A percentile compares a stretch with the other conserved stretches of the same genome.
Evolutionary conservation across 2,888 invertebrate genomes (phyloP).

Genomic region (Eupelmus urozonus): DNA sequence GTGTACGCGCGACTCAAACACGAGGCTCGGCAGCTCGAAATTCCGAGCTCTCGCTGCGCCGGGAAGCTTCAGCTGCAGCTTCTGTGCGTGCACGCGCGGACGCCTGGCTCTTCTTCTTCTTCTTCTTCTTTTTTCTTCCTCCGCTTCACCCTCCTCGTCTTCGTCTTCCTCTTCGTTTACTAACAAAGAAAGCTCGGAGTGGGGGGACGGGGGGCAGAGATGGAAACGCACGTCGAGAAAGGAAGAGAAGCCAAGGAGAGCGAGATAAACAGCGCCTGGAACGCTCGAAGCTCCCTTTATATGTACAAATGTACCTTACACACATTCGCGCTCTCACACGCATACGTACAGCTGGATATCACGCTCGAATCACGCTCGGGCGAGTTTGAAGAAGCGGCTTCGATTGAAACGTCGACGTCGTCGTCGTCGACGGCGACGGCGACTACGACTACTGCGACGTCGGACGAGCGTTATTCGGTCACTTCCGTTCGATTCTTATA

Average conservation of each 20-base stretch:
- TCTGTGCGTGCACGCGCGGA: background rate
- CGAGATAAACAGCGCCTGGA: background rate
- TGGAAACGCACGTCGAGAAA: background rate
- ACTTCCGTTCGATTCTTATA: constrained; percentile 37
- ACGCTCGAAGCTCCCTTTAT: background rate
- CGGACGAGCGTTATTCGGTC: constrained; percentile 33
- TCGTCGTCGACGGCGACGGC: constrained; percentile 30
- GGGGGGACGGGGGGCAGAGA: no score
- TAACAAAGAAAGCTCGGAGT: background rate
- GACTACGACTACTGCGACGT: background rate
- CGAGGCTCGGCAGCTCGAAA: background rate
- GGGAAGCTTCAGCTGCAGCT: background rate
- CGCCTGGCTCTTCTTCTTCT: background rate
- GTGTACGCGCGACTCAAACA: background rate
- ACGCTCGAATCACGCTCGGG: constrained; percentile 63
- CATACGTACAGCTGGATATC: constrained; percentile 52
- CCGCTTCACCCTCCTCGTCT: background rate
- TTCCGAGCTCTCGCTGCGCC: background rate
- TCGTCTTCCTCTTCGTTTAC: background rate
- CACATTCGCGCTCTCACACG: background rate
- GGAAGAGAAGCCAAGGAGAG: background rate
- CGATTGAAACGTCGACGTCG: constrained; percentile 63
- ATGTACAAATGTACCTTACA: no score
- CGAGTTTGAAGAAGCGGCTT: constrained; percentile 61
- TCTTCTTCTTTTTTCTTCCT: no score